phyloP scores from a whole-genome alignment of 2,113 vertebrate species.

The Sakesphorus luctuosus region DNA sequence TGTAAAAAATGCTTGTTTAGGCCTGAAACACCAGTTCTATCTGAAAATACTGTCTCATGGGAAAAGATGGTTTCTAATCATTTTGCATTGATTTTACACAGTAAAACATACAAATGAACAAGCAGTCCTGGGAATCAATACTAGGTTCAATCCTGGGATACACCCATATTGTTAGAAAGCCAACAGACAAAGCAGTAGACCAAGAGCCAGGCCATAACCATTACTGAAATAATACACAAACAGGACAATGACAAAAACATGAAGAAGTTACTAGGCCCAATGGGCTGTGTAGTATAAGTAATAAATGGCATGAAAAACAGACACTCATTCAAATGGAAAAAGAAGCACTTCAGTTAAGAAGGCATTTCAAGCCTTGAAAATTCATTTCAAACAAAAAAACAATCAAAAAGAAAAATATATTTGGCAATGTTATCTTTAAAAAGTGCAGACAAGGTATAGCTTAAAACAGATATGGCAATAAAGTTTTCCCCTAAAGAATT shows the following conservation, averaged over 20 bases:
- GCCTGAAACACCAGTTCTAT: not conserved
- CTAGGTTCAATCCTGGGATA: not conserved
- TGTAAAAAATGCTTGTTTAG: not conserved
- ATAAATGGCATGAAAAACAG: not conserved
- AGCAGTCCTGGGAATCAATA: not conserved
- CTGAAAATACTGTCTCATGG: not conserved
- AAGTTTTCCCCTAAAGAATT: not conserved
- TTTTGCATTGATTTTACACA: not conserved
- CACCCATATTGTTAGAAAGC: not conserved
- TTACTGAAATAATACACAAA: not conserved
- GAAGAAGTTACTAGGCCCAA: conserved; percentile 40
- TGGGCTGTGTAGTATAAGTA: not conserved
- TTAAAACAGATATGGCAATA: not conserved
- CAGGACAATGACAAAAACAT: not conserved
- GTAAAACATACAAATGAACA: not conserved
- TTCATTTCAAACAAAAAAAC: not conserved
- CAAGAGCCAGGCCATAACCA: not conserved
- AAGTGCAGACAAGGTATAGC: conserved; percentile 7
- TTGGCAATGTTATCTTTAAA: conserved; percentile 54
- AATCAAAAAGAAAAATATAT: not conserved
- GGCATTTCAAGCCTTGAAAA: conserved; percentile 3
- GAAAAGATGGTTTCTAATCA: not conserved
- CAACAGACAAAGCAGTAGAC: conserved; percentile 20
- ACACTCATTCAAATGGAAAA: not conserved
- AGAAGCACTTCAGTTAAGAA: conserved; percentile 29